Percentiles rank a stretch among this genome's conserved stretches.
Evolutionary conservation across 1,140 invertebrate genomes (phyloP).

Genomic region (Dendrolimus kikuchii): DNA sequence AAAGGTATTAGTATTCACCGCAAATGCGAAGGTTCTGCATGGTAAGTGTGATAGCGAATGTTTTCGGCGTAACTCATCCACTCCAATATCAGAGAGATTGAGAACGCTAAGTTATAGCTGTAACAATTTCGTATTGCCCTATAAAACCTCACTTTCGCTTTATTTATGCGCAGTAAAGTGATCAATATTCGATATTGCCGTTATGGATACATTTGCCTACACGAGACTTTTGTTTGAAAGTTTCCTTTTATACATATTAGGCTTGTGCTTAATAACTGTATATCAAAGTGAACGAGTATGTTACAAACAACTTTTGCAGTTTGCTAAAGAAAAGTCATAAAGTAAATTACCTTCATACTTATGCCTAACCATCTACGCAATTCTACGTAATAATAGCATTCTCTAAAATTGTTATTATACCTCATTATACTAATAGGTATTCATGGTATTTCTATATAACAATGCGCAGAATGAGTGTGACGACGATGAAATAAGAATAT

Average conservation of each 20-base stretch:
- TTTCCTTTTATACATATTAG: conserved; percentile 8
- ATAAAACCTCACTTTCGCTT: conserved; percentile 61
- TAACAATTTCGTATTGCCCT: conserved; percentile 60
- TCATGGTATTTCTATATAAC: too few species aligned
- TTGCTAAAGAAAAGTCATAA: background rate
- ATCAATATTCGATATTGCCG: conserved; percentile 50
- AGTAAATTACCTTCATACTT: background rate
- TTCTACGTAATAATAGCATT: background rate
- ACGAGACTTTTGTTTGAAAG: conserved; percentile 20
- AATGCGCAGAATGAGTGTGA: too few species aligned
- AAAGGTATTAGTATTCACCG: conserved; percentile 38
- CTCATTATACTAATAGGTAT: too few species aligned
- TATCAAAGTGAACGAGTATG: conserved; percentile 1
- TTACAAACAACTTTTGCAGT: conserved; percentile 1
- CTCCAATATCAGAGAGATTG: conserved; percentile 55
- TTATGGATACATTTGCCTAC: conserved; percentile 22
- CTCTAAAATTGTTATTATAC: too few species aligned
- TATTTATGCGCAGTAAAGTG: conserved; percentile 61
- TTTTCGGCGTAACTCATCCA: conserved; percentile 50
- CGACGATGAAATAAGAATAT: too few species aligned
- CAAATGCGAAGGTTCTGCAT: conserved; percentile 19
- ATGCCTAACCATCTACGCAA: background rate
- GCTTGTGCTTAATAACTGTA: background rate
- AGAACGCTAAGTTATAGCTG: conserved; percentile 50
- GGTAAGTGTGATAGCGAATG: conserved; percentile 28